phyloP scores from a whole-genome alignment of 2,888 invertebrate species.

The Microchrysa polita region DNA sequence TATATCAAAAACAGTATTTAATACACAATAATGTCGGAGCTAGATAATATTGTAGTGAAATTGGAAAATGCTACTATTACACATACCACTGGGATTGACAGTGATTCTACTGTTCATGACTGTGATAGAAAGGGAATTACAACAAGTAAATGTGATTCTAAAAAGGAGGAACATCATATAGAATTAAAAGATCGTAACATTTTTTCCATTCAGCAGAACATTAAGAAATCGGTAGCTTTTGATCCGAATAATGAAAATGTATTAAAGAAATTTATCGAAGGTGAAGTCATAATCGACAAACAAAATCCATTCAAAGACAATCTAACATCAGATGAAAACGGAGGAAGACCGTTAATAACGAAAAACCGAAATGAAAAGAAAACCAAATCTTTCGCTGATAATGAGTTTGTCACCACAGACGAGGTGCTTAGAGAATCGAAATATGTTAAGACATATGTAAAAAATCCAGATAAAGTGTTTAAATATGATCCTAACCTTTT shows the following conservation, averaged over 20 bases:
- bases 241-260: slow-evolving; percentile 60
- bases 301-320: slow-evolving; percentile 62
- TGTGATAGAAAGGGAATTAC: slow-evolving; percentile 8
- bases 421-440: slow-evolving; percentile 64
- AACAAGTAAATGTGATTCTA: neutral
- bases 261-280: slow-evolving; percentile 61
- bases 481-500: slow-evolving; percentile 63
- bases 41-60: neutral
- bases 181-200: too few species aligned
- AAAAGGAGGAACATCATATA: neutral
- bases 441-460: slow-evolving; percentile 64
- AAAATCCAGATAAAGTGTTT: slow-evolving; percentile 63
- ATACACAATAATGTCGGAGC: slow-evolving; percentile 48
- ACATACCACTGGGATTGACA: neutral
- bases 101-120: neutral
- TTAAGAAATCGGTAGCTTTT: slow-evolving; percentile 60
- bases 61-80: slow-evolving; percentile 3
- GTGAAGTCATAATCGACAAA: slow-evolving; percentile 63
- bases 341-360: slow-evolving; percentile 10
- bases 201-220: too few species aligned
- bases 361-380: slow-evolving; percentile 16
- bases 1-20: neutral
- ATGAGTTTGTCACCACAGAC: slow-evolving; percentile 62
- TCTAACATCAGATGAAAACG: slow-evolving; percentile 1
- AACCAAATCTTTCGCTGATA: slow-evolving; percentile 51